Evolutionary conservation across 1,140 invertebrate genomes (phyloP), one percentile per base, ranked within the genome.

Genomic region (Solenopsis fugax): DNA sequence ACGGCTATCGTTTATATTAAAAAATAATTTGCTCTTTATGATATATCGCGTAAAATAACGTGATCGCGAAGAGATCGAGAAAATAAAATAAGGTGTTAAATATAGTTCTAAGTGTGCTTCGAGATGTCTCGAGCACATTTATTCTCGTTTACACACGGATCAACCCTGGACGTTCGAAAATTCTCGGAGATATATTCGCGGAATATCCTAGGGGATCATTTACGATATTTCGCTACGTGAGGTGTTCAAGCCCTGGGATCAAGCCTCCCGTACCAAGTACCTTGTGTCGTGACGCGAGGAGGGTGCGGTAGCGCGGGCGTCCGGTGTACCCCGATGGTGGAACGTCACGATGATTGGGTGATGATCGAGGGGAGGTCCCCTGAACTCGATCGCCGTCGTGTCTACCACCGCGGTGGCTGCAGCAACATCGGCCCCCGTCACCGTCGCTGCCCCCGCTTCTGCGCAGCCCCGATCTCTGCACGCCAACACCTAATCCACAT

Each of bases 401-500:
- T 91, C 86, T 73, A 88, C 41, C 81, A 52, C 64, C 67, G 65
- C 71, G 64, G 73, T 84, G 62, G 72, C 34, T 64, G 85, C 88
- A 34, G 78, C 69, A 65, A 76, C 76, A n/a, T 81, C 86, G 58
- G 85, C 58, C 86, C 87, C 85, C 84, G 82, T 73, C 60, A 45
- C 41, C 84, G 82, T 73, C 60, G 54, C 41, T 41, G 82, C 65
- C 80, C 81, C 76, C 88, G 88, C 89, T 87, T 93, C 91, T 71
- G 77, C 80, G 89, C 85, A 77, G 87, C 86, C 88, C 88, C 91
- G 89, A 93, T 93, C 90, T 93, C 92, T 92, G 90, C 91, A 91
- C 91, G 92, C 92, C 90, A 92, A 93, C 91, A 94, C 94, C 94
- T 94, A 90, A 92, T 94, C 88, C 91, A 91, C 86, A 92, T 86